Base-by-base conservation (phyloP, 2,888 invertebrate species). In the Hemaris fuciformis region DNA sequence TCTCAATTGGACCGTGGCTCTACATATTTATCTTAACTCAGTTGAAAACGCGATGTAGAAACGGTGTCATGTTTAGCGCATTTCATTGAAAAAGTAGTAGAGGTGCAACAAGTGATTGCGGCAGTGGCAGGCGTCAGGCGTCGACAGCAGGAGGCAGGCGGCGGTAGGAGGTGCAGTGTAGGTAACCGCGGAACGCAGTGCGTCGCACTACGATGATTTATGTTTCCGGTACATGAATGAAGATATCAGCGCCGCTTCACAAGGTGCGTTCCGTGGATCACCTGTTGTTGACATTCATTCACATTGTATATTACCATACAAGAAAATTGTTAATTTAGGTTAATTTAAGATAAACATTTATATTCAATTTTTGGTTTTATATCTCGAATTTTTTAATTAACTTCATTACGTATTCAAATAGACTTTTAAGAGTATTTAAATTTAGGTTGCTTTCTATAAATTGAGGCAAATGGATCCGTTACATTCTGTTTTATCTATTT, bases 151-250 rank as follows among this genome's bases (percentile, higher is more conserved):
- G 10, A 13, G 45, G 60, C 7, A 10, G 18, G 22, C 25, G 58
- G 15, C 27, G 15, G 25, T 43, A 43, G 43, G 43, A 43, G 65
- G 57, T 65, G 64, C 64, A 69, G 72, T 72, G 73, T 53, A 27
- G 48, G 18, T 72, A 73, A 72, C 77, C 73, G 70, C 69, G 74
- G 74, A 65, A 68, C 69, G 73, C 70, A 74, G 71, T 75, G 70
- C 77, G 83, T 80, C 80, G 80, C 80, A 79, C 76, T 74, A 77
- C 81, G 81, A 79, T 88, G 87, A 89, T 90, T 90, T 89, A 90
- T 88, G 84, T 83, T 83, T 90, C 90, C 91, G 86, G 81, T 81
- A 71, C 71, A 70, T 89, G 88, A 89, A 90, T 88, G 87, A 84
- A 88, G 81, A 84, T 84, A 87, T 87, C 83, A 89, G 86, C 84